These are phyloP conservation scores for Bombycilla garrulus DNA, from an alignment of 2,113 vertebrate species.

Conservation along the genomic window DNA sequence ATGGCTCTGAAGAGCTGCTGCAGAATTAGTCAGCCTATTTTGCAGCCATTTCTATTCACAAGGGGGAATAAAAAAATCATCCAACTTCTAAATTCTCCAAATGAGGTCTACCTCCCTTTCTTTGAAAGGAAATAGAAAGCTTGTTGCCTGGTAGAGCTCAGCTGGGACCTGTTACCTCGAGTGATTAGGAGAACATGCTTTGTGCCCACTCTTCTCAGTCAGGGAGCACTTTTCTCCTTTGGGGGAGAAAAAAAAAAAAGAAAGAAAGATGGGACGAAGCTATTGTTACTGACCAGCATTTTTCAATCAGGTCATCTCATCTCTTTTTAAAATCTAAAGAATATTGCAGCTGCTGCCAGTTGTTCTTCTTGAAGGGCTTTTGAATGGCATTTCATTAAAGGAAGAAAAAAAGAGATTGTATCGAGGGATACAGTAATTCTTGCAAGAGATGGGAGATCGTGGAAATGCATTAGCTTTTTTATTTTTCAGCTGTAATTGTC, in stretches of 20 bases:
- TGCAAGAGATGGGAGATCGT: background rate
- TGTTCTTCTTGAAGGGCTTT: conserved; percentile 42
- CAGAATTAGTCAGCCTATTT: conserved; percentile 11
- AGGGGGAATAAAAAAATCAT: background rate
- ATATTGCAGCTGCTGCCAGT: conserved; percentile 27
- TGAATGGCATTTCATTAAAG: conserved; percentile 36
- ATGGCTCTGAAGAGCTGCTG: background rate
- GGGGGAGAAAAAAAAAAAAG: background rate
- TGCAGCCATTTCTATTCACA: background rate
- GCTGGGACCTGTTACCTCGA: conserved; percentile 34
- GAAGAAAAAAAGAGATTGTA: background rate
- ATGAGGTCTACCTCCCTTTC: conserved; percentile 9
- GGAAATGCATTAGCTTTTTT: conserved; percentile 22
- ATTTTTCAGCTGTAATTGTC: conserved; percentile 8
- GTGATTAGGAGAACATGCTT: conserved; percentile 25
- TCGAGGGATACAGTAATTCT: background rate
- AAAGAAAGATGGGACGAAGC: background rate
- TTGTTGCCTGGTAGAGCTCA: conserved; percentile 23
- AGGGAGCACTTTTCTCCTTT: conserved; percentile 2
- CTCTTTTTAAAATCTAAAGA: conserved; percentile 12
- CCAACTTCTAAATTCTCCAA: background rate
- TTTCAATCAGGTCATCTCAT: conserved; percentile 46
- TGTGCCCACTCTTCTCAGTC: conserved; percentile 21
- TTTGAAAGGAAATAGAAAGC: conserved; percentile 7
- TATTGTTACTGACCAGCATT: conserved; percentile 40